Percentiles rank a stretch among this genome's conserved stretches.
phyloP scores from a whole-genome alignment of 1,140 invertebrate species.

The Saccostrea glomerata region DNA sequence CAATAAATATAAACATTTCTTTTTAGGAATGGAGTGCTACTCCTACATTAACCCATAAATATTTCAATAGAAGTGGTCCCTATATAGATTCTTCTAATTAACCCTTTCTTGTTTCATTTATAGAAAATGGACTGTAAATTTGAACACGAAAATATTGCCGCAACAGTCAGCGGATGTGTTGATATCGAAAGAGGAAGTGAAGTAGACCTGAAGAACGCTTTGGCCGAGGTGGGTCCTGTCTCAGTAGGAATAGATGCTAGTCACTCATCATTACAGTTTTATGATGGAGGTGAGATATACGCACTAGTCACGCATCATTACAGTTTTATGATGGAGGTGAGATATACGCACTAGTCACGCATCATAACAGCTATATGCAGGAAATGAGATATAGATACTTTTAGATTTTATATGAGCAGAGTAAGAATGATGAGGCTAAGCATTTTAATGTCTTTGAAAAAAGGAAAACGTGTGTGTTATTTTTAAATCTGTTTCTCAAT shows the following conservation, averaged over 20 bases:
- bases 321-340: slow-evolving; percentile 79
- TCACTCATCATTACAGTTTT: slow-evolving; percentile 86
- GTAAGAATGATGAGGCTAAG: no score
- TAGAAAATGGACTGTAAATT: slow-evolving; percentile 80
- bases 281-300: slow-evolving; percentile 54
- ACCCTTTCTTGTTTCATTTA: neutral
- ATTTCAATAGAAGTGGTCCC: no score
- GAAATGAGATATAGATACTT: neutral
- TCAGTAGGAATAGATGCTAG: slow-evolving; percentile 94
- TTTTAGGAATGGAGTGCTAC: no score
- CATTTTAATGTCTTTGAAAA: no score
- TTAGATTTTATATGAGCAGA: neutral
- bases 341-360: no score
- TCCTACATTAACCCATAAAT: no score
- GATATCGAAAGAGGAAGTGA: slow-evolving; percentile 83
- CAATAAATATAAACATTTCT: no score
- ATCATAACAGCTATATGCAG: no score
- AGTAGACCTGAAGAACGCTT: slow-evolving; percentile 84
- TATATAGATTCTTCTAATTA: no score
- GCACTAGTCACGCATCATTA: slow-evolving; percentile 83
- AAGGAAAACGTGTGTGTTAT: no score
- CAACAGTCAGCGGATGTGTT: slow-evolving; percentile 84
- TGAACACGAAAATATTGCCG: slow-evolving; percentile 60
- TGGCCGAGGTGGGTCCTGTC: slow-evolving; percentile 92
- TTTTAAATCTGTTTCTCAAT: no score